phyloP scores from a whole-genome alignment of 2,888 invertebrate genomes.

The Apoderus coryli region DNA sequence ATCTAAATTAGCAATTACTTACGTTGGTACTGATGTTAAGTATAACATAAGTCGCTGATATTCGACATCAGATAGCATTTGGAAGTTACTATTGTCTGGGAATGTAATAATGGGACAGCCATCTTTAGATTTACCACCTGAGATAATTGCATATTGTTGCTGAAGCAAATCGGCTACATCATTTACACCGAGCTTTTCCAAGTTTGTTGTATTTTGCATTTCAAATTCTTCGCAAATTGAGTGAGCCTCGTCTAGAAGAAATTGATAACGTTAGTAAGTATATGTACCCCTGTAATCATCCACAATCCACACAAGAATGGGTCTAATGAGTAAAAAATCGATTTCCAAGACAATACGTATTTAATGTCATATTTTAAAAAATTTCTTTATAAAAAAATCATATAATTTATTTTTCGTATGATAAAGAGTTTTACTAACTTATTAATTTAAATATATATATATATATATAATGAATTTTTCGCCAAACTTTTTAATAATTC shows the following conservation, averaged over 20 bases:
- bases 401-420: too few species aligned
- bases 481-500: too few species aligned
- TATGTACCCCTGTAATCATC: too few species aligned
- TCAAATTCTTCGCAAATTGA: conserved; percentile 24
- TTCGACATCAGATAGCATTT: conserved; percentile 68
- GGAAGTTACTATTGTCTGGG: conserved; percentile 84
- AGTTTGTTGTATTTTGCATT: conserved; percentile 27
- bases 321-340: too few species aligned
- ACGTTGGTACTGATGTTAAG: conserved; percentile 93
- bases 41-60: conserved; percentile 86
- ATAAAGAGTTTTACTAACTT: too few species aligned
- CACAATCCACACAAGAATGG: too few species aligned
- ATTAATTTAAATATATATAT: too few species aligned
- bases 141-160: conserved; percentile 78
- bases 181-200: conserved; percentile 46
- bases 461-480: too few species aligned
- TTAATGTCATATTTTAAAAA: too few species aligned
- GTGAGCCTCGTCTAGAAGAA: conserved; percentile 26
- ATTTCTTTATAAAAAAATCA: too few species aligned
- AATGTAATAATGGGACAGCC: conserved; percentile 90
- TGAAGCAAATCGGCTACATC: conserved; percentile 79
- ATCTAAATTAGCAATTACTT: conserved; percentile 38
- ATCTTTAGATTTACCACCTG: conserved; percentile 86
- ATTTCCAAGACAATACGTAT: too few species aligned
- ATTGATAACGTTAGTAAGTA: too few species aligned